Percentiles rank a stretch among this genome's conserved stretches.
phyloP scores from a whole-genome alignment of 2,888 invertebrate genomes.

The Melolontha melolontha region DNA sequence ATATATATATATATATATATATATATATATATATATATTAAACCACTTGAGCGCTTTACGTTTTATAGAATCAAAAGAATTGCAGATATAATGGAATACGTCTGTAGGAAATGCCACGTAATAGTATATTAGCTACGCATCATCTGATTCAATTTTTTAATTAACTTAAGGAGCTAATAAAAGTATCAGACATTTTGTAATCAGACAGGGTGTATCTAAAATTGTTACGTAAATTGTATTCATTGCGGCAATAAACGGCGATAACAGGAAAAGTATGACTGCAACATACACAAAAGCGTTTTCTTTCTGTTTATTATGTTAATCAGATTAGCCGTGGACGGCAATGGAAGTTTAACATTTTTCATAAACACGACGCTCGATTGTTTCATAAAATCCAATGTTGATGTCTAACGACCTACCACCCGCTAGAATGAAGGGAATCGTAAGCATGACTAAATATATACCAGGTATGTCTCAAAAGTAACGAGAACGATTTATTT shows the following conservation, averaged over 20 bases:
- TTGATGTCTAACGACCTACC: neutral
- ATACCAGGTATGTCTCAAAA: too few species aligned
- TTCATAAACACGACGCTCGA: slow-evolving; percentile 9
- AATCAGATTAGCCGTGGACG: slow-evolving; percentile 32
- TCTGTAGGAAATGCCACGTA: too few species aligned
- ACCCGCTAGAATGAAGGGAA: too few species aligned
- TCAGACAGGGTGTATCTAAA: slow-evolving; percentile 33
- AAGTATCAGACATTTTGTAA: slow-evolving; percentile 1
- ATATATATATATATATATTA: too few species aligned
- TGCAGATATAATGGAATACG: too few species aligned
- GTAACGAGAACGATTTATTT: too few species aligned
- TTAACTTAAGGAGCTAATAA: neutral
- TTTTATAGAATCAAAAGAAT: too few species aligned
- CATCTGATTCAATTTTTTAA: neutral
- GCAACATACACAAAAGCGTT: slow-evolving; percentile 3
- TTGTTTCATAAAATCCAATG: too few species aligned
- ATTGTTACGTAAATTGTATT: slow-evolving; percentile 30
- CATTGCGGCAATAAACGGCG: slow-evolving; percentile 31
- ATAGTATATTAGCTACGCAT: too few species aligned
- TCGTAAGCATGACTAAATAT: too few species aligned
- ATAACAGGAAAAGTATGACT: slow-evolving; percentile 22
- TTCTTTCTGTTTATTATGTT: slow-evolving; percentile 26
- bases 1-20: too few species aligned
- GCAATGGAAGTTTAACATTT: slow-evolving; percentile 6
- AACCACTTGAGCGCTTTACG: too few species aligned